Percentiles rank a stretch among this genome's conserved stretches.
These are phyloP conservation scores for Neoscelio sp. DNA, from an alignment of 2,888 invertebrate species.

Conservation along the genomic window DNA sequence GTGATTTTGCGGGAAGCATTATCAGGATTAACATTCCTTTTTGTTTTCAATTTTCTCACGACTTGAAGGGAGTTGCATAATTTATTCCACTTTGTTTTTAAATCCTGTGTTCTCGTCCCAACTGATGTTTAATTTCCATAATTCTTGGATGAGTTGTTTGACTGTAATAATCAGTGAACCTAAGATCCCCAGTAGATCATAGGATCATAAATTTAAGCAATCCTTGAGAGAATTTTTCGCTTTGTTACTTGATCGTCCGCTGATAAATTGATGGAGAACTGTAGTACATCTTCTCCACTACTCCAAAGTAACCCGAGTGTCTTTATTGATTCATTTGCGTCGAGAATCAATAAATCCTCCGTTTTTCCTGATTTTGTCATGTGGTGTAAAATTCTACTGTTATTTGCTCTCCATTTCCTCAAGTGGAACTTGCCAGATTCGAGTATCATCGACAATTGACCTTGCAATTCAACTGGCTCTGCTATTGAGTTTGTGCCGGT, in stretches of 20 bases:
- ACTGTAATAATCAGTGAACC: constrained; percentile 53
- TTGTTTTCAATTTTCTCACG: constrained; percentile 25
- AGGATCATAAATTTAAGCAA: constrained; percentile 52
- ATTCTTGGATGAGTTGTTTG: constrained; percentile 44
- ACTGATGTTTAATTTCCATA: constrained; percentile 24
- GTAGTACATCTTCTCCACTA: constrained; percentile 24
- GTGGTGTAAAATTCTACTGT: not conserved
- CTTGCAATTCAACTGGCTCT: constrained; percentile 61
- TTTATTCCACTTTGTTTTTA: not conserved
- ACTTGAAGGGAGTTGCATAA: constrained; percentile 10
- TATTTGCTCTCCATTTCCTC: constrained; percentile 51
- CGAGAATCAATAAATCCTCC: constrained; percentile 22
- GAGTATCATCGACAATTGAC: constrained; percentile 9
- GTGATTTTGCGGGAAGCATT: not conserved
- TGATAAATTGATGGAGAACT: constrained; percentile 33
- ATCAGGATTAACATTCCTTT: constrained; percentile 15
- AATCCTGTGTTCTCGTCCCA: constrained; percentile 33
- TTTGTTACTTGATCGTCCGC: constrained; percentile 13
- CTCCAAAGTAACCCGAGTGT: constrained; percentile 56
- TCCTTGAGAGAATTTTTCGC: constrained; percentile 42
- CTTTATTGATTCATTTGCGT: constrained; percentile 41
- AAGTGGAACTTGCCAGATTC: constrained; percentile 32
- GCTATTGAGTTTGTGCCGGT: constrained; percentile 25
- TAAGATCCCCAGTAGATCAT: constrained; percentile 29
- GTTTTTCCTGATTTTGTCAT: constrained; percentile 8